A percentile compares a stretch with the other conserved stretches of the same genome.
Conservation (phyloP, 2,888 invertebrate genomes). For the Mactromeris polynyma region DNA sequence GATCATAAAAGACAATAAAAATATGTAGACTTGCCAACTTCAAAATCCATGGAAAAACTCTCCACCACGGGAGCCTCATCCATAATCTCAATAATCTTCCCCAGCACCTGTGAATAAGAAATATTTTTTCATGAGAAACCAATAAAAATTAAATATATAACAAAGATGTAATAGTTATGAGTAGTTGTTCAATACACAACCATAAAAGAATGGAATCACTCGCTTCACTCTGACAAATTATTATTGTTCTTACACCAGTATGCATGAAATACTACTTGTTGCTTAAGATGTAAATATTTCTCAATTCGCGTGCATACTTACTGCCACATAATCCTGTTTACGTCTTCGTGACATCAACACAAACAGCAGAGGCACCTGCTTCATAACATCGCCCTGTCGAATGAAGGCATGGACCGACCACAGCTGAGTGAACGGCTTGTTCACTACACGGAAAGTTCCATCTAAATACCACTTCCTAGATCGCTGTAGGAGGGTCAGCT, state of each 20-base stretch:
- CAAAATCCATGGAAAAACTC: not conserved
- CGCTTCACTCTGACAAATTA: not conserved
- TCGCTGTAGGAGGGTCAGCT: not conserved
- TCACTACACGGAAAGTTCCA: not conserved
- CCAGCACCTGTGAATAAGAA: not conserved
- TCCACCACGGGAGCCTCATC: not conserved
- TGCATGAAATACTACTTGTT: too few species aligned
- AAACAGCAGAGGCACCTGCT: too few species aligned
- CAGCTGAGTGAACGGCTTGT: constrained; percentile 16
- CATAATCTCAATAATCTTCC: too few species aligned
- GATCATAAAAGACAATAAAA: too few species aligned
- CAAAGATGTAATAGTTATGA: not conserved
- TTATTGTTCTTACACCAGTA: too few species aligned
- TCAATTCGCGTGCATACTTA: too few species aligned
- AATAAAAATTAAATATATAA: not conserved
- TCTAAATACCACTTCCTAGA: not conserved
- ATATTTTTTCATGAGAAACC: not conserved
- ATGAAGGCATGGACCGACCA: not conserved
- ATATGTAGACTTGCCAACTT: too few species aligned
- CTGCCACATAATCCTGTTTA: constrained; percentile 22
- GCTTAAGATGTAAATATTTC: too few species aligned
- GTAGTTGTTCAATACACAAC: not conserved
- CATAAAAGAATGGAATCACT: not conserved
- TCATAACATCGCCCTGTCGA: not conserved
- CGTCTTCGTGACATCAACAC: not conserved